Base-by-base conservation (phyloP, 2,797 vertebrate species). In the Eutrigla gurnardus region DNA sequence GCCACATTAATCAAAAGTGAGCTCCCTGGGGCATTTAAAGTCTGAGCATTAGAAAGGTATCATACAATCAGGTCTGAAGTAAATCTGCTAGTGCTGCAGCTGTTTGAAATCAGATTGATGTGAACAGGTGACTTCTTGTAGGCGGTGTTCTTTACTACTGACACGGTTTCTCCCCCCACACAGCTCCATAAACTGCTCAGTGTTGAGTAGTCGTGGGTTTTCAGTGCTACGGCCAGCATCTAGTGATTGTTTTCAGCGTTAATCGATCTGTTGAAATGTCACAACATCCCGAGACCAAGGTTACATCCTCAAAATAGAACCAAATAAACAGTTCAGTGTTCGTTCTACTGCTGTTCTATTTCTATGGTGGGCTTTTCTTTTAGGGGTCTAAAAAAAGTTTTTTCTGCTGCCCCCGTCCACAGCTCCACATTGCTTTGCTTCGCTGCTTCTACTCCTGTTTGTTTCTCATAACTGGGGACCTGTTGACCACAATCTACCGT, bases 51-150 rank as follows among this genome's bases (percentile, higher is more conserved):
- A 37, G 2, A 8, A 47, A n/a, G 9, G 1, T 18, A 1, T 73
- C 35, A 32, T 17, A 15, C 50, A 46, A 3, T 36, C 39, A 37
- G 13, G 8, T 33, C 6, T 35, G 35, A 39, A 59, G 65, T 58
- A 18, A 40, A 17, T 60, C 3, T 65, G 61, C 0, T 33, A 15
- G 13, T 15, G 49, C 47, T 40, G 46, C 49, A 65, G 43, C 7
- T 11, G 53, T 45, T 10, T 47, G 58, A 50, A 32, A 58, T 35
- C 55, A 42, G 57, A 57, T 18, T 17, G 43, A 64, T 43, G 37
- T 62, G 73, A 73, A 45, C 64, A 74, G 64, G 7, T 67, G 47
- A 59, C 33, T 6, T 36, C 40, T 55, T 53, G 32, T 35, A 46
- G 14, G 18, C 25, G 1, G 25, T 25, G 25, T 25, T 25, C 25